phyloP scores from a whole-genome alignment of 2,888 invertebrate genomes.

The Drosophila tripunctata region DNA sequence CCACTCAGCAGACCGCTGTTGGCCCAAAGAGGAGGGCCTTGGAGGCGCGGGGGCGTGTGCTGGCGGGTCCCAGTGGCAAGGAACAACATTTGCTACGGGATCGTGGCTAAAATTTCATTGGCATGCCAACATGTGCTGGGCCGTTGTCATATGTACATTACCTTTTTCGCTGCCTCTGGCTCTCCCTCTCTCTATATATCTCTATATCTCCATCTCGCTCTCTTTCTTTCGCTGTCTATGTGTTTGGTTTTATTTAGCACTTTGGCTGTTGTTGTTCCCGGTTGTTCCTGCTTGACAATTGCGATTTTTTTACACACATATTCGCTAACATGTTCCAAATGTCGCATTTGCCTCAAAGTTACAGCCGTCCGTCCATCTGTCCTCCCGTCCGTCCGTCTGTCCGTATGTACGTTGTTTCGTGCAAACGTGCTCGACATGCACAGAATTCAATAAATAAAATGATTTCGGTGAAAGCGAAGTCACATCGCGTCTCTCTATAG shows the following conservation, averaged over 20 bases:
- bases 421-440: conserved; percentile 77
- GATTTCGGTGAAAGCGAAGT: conserved; percentile 74
- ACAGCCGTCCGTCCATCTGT: conserved; percentile 10
- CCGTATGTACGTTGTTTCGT: conserved; percentile 49
- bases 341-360: conserved; percentile 46
- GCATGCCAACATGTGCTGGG: conserved; percentile 65
- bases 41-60: not conserved
- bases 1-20: conserved; percentile 68
- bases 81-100: conserved; percentile 24
- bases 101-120: conserved; percentile 63
- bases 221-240: not conserved
- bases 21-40: not conserved
- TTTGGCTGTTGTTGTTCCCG: conserved; percentile 29
- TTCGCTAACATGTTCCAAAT: conserved; percentile 60
- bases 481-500: conserved; percentile 24
- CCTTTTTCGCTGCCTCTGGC: not conserved
- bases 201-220: too few species aligned
- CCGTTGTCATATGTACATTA: conserved; percentile 51
- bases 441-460: conserved; percentile 77
- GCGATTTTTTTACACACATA: conserved; percentile 51
- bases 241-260: conserved; percentile 63
- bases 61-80: not conserved
- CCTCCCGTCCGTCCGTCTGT: conserved; percentile 7
- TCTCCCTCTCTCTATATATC: too few species aligned
- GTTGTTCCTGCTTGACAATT: conserved; percentile 40